phyloP scores from a whole-genome alignment of 2,888 invertebrate genomes.

The Lochmaea crataegi region DNA sequence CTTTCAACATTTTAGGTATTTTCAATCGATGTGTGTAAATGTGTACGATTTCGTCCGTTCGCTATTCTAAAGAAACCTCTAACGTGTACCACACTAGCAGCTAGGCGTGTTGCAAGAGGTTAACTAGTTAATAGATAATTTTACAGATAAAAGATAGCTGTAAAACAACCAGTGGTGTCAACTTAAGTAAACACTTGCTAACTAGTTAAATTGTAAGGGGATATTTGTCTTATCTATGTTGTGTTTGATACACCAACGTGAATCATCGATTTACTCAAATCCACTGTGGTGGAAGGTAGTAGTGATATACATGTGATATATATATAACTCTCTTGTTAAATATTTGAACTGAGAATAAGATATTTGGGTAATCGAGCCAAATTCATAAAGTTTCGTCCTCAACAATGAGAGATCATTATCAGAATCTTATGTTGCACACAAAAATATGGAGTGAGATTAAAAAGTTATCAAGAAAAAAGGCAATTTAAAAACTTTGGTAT shows the following conservation, averaged over 20 bases:
- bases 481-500: too few relatives aligned
- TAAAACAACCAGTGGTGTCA: neutral
- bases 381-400: neutral
- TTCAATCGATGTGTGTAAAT: constrained; percentile 5
- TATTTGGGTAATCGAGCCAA: constrained; percentile 8
- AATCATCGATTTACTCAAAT: constrained; percentile 22
- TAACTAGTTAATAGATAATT: too few relatives aligned
- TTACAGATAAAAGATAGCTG: neutral
- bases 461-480: too few relatives aligned
- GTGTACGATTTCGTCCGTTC: too few relatives aligned
- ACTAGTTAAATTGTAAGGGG: neutral
- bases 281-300: constrained; percentile 13
- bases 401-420: neutral
- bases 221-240: constrained; percentile 17
- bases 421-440: neutral
- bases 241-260: constrained; percentile 12
- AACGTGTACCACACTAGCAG: constrained; percentile 49
- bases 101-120: constrained; percentile 50
- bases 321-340: constrained; percentile 28
- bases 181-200: constrained; percentile 3
- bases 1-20: constrained; percentile 18
- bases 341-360: constrained; percentile 26
- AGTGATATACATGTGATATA: constrained; percentile 25
- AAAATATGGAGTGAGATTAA: neutral
- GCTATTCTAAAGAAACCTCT: constrained; percentile 41